Evolutionary conservation across 2,113 vertebrate species (phyloP), one percentile per base, ranked within the genome.

Genomic region (Mobula hypostoma): DNA sequence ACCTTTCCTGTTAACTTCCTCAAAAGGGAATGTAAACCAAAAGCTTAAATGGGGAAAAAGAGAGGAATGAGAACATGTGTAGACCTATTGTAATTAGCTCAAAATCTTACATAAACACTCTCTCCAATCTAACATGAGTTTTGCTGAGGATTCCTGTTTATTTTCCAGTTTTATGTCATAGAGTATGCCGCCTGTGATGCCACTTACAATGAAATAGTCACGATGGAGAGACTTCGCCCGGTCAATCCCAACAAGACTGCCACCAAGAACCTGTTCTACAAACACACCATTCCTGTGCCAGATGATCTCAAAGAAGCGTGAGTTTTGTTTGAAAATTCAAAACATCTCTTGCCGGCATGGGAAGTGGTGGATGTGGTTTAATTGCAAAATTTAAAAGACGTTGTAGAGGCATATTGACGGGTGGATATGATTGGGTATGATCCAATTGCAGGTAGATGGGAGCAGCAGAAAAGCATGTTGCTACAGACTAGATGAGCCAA

Each of bases 141-240:
- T 77, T 48, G 40, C 8, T 14, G 32, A 58, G 40, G n/a, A 27
- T 19, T 40, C 21, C 61, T 48, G 2, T 29, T 9, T n/a, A 7
- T 29, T 85, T 92, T 87, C 92, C 95, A 98, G 98, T 99, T 99
- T 95, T 99, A 98, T 15, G 98, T 99, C 94, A 98, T 99, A 11
- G 98, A 99, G 95, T 98, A 98, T 24, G 98, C 98, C 0, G 98
- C 98, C 2, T 98, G 98, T 6, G 98, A 98, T 58, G 97, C 98
- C 94, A 98, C 98, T 32, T 99, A 98, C 96, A 99, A 99, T 29
- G 98, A 98, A 96, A 99, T 99, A 0, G 98, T 99, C 96, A 99
- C 98, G 5, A 94, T 98, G 14, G 98, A 98, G 95, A 97, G 98
- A 85, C 98, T 99, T 95, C 97, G 98, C 95, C 97, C 98, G 0